These are phyloP conservation scores for Parascotia fuliginaria DNA, from an alignment of 2,888 invertebrate species.

Conservation along the genomic window DNA sequence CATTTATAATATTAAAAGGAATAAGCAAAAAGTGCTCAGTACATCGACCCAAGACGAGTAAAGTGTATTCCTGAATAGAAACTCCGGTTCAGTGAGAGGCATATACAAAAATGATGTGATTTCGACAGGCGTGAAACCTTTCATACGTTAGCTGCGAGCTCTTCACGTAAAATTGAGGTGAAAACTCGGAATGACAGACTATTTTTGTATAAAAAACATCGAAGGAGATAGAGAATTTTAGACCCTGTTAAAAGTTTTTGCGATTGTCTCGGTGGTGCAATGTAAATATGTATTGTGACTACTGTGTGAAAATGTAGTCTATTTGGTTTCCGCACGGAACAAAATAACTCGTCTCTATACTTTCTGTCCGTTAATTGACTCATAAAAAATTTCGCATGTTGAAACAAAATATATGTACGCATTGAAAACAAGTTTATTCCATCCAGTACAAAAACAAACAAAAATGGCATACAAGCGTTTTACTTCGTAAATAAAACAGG, in stretches of 20 bases:
- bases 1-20: background rate
- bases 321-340: too few species aligned
- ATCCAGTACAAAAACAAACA: background rate
- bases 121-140: slow-evolving; percentile 37
- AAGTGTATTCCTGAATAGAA: slow-evolving; percentile 33
- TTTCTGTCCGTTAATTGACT: too few species aligned
- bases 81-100: slow-evolving; percentile 30
- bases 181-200: slow-evolving; percentile 29
- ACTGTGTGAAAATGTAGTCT: too few species aligned
- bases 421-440: too few species aligned
- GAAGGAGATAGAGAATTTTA: background rate
- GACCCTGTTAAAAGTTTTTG: slow-evolving; percentile 6
- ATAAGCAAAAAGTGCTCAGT: background rate
- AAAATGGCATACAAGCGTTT: background rate
- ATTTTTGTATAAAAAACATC: slow-evolving; percentile 25
- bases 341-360: too few species aligned
- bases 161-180: slow-evolving; percentile 30
- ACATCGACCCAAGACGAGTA: slow-evolving; percentile 8
- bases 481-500: slow-evolving; percentile 9
- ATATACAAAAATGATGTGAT: slow-evolving; percentile 41
- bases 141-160: slow-evolving; percentile 37
- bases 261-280: too few species aligned
- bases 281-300: too few species aligned
- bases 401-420: too few species aligned
- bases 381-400: too few species aligned